Evolutionary conservation across 1,140 invertebrate species (phyloP).

Genomic region (Pseudomyrmex pallidus): DNA sequence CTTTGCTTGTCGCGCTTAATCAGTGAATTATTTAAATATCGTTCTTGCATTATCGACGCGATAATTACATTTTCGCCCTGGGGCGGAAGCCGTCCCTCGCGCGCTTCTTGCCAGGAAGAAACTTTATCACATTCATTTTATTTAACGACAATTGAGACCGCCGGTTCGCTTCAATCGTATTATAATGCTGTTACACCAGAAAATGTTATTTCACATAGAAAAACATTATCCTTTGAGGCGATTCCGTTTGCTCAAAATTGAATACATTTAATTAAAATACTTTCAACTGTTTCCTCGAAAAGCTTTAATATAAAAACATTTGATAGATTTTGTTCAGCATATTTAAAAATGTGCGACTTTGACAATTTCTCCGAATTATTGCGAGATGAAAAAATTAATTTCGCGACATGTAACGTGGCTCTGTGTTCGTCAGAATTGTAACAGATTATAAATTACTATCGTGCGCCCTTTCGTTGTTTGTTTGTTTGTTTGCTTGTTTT

Average conservation of each 20-base stretch:
- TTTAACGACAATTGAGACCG: slow-evolving; percentile 15
- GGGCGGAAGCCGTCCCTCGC: background rate
- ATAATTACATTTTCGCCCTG: slow-evolving; percentile 49
- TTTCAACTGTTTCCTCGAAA: background rate
- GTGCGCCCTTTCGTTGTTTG: background rate
- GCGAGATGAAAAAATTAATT: too few relatives aligned
- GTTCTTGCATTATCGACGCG: slow-evolving; percentile 43
- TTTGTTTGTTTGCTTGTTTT: too few relatives aligned
- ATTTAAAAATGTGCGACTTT: too few relatives aligned
- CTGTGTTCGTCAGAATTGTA: too few relatives aligned
- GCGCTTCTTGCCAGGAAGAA: slow-evolving; percentile 28
- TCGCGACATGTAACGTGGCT: too few relatives aligned
- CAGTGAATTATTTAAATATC: slow-evolving; percentile 54
- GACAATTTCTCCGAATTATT: too few relatives aligned
- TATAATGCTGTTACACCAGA: background rate
- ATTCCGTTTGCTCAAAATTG: background rate
- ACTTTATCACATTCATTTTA: slow-evolving; percentile 51
- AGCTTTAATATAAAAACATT: background rate
- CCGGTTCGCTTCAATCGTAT: background rate
- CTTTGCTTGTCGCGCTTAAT: slow-evolving; percentile 49
- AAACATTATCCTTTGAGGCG: background rate
- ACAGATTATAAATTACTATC: background rate
- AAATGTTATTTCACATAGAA: background rate
- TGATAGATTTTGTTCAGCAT: background rate
- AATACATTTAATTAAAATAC: slow-evolving; percentile 19